Evolutionary conservation across 2,113 vertebrate genomes (phyloP).

Genomic region (Rafetus swinhoei): DNA sequence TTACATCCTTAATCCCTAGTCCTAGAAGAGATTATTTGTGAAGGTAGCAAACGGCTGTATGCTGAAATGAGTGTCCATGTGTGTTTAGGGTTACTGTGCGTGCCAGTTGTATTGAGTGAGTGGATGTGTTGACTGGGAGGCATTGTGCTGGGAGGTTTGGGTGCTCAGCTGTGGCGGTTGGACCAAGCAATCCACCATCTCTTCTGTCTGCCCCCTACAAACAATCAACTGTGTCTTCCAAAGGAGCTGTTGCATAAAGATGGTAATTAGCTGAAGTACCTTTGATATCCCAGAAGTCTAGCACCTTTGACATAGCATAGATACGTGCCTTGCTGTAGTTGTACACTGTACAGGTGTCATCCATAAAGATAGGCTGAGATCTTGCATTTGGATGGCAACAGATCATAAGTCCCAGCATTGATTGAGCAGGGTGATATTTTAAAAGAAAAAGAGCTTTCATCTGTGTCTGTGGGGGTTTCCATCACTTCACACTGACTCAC

Average conservation of each 20-base stretch:
- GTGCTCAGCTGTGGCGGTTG: neutral
- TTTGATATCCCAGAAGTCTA: neutral
- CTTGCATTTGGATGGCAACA: neutral
- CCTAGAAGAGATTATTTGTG: neutral
- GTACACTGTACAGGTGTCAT: neutral
- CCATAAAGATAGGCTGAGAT: neutral
- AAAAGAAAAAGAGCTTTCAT: neutral
- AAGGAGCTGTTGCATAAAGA: neutral
- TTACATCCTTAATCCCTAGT: too few relatives aligned
- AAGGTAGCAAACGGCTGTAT: neutral
- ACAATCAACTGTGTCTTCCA: neutral
- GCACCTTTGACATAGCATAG: neutral
- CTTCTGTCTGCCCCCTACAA: neutral
- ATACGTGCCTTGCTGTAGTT: neutral
- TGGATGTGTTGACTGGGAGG: neutral
- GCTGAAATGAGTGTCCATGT: neutral
- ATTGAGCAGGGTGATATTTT: neutral
- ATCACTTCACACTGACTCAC: neutral
- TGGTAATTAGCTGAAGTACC: neutral
- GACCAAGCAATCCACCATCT: neutral
- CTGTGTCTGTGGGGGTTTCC: neutral
- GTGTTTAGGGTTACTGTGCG: neutral
- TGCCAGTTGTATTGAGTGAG: neutral
- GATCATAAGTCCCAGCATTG: neutral
- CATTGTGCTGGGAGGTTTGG: neutral